Percentiles rank a stretch among this genome's conserved stretches.
These are phyloP conservation scores for Macquaria ambigua DNA, from an alignment of 2,113 vertebrate genomes.

Conservation along the genomic window DNA sequence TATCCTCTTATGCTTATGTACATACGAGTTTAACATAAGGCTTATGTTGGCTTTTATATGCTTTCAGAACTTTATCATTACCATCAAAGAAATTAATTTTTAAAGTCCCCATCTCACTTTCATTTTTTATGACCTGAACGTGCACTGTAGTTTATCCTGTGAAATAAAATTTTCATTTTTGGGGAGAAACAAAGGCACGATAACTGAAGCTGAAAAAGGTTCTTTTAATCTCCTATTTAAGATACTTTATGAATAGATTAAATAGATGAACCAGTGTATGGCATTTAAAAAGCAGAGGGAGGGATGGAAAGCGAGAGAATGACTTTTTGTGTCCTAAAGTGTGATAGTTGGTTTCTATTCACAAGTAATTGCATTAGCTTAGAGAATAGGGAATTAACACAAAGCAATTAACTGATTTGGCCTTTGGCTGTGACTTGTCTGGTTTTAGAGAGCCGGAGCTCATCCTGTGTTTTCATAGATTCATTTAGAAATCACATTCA, in stretches of 20 bases:
- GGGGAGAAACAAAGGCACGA: neutral
- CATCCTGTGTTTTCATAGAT: constrained; percentile 69
- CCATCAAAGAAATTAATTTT: constrained; percentile 6
- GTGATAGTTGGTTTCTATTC: constrained; percentile 77
- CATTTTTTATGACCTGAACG: constrained; percentile 27
- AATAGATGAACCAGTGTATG: constrained; percentile 57
- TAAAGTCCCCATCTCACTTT: neutral
- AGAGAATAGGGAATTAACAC: constrained; percentile 77
- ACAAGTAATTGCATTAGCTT: constrained; percentile 80
- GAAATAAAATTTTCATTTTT: constrained; percentile 15
- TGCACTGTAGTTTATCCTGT: neutral
- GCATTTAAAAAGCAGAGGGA: constrained; percentile 59
- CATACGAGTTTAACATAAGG: constrained; percentile 2
- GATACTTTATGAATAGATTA: constrained; percentile 37
- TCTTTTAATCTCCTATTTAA: constrained; percentile 8
- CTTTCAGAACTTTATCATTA: constrained; percentile 3
- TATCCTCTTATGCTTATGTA: constrained; percentile 41
- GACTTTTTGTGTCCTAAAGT: constrained; percentile 65
- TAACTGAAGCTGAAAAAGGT: constrained; percentile 27
- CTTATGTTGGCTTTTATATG: constrained; percentile 7
- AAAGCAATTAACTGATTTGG: constrained; percentile 82
- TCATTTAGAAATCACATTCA: constrained; percentile 64
- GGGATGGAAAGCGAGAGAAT: constrained; percentile 22
- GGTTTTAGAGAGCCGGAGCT: constrained; percentile 63
- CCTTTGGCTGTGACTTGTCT: constrained; percentile 79